Conservation (phyloP, 2,888 invertebrate species). For the Petrophora chlorosata region DNA sequence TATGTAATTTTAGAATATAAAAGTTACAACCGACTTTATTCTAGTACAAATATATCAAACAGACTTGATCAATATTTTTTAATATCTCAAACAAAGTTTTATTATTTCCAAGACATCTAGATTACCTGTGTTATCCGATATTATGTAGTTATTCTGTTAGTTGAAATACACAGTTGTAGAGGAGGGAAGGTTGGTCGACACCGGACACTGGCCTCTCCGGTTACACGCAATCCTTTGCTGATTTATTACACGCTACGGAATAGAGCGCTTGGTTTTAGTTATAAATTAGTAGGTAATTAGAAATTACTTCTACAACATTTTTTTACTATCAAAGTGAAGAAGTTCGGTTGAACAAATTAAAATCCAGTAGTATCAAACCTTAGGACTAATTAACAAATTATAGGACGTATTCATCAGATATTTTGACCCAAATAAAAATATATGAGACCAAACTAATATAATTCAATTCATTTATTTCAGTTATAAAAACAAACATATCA, state of each 20-base stretch:
- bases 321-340: too few relatives aligned
- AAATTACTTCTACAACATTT: too few relatives aligned
- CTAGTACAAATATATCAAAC: neutral
- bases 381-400: too few relatives aligned
- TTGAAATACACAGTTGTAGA: constrained; percentile 50
- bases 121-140: constrained; percentile 49
- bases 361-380: too few relatives aligned
- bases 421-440: too few relatives aligned
- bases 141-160: constrained; percentile 39
- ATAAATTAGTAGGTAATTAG: constrained; percentile 30
- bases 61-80: constrained; percentile 4
- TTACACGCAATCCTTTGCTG: constrained; percentile 70
- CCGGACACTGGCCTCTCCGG: constrained; percentile 61
- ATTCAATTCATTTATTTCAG: too few relatives aligned
- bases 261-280: constrained; percentile 49
- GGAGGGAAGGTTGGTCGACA: constrained; percentile 61
- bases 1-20: too few relatives aligned
- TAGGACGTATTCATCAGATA: too few relatives aligned
- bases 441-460: too few relatives aligned
- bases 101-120: constrained; percentile 32
- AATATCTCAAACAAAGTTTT: constrained; percentile 33
- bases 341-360: too few relatives aligned
- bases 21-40: too few relatives aligned
- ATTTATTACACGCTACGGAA: constrained; percentile 54
- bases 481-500: too few relatives aligned